Conservation (phyloP, 2,797 vertebrate species). For the Petrocephalus schoutedeni region DNA sequence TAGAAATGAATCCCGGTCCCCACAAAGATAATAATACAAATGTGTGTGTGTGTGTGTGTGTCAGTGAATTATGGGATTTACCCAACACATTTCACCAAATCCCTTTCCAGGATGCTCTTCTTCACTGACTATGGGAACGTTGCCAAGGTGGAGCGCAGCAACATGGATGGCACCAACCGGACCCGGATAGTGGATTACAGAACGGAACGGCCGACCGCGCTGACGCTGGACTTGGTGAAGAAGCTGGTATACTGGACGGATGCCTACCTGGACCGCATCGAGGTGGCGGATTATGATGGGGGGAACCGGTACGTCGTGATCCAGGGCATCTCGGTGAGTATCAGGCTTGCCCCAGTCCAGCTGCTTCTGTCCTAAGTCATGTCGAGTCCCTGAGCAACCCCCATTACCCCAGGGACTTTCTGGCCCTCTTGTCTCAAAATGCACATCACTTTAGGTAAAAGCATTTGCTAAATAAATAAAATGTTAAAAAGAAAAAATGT, state of each 20-base stretch:
- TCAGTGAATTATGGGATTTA: neutral
- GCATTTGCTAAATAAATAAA: neutral
- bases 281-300: slow-evolving; percentile 90
- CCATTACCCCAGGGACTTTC: neutral
- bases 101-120: slow-evolving; percentile 82
- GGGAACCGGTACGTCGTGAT: slow-evolving; percentile 74
- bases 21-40: neutral
- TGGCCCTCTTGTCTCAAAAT: neutral
- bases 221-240: slow-evolving; percentile 84
- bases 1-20: neutral
- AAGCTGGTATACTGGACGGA: slow-evolving; percentile 96
- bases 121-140: slow-evolving; percentile 89
- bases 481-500: neutral
- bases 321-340: slow-evolving; percentile 40
- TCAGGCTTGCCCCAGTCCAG: neutral
- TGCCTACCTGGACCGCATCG: slow-evolving; percentile 84
- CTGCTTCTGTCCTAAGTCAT: neutral
- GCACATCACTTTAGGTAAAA: neutral
- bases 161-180: slow-evolving; percentile 93
- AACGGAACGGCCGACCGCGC: slow-evolving; percentile 82
- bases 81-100: neutral
- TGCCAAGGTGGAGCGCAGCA: slow-evolving; percentile 91
- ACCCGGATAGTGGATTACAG: slow-evolving; percentile 81
- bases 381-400: neutral
- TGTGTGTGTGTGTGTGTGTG: neutral